Evolutionary conservation across 2,797 vertebrate species (phyloP).

Genomic region (Acipenser transmontanus): DNA sequence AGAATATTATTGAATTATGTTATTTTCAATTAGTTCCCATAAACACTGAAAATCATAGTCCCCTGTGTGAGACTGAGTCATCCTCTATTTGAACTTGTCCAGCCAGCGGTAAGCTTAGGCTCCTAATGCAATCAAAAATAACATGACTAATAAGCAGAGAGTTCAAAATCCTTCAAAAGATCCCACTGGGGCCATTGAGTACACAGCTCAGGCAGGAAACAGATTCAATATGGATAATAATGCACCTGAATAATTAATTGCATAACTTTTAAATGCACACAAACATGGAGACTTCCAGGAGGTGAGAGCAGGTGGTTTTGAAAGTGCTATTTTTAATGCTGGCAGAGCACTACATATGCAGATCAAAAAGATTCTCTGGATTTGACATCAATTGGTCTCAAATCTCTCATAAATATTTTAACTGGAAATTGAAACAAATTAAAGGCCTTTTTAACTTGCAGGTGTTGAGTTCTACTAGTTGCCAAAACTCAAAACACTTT

Average conservation of each 20-base stretch:
- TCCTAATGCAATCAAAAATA: constrained; percentile 39
- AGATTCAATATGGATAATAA: constrained; percentile 66
- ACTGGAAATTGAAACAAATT: too few species aligned
- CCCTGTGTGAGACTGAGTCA: not conserved
- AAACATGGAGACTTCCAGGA: constrained; percentile 37
- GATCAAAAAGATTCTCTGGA: not conserved
- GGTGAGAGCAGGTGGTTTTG: constrained; percentile 34
- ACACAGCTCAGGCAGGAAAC: constrained; percentile 68
- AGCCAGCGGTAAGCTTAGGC: constrained; percentile 24
- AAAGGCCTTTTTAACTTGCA: too few species aligned
- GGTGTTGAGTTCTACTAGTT: too few species aligned
- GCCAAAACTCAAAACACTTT: too few species aligned
- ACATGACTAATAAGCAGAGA: constrained; percentile 38
- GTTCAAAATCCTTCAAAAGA: constrained; percentile 34
- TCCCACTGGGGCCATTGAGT: constrained; percentile 59
- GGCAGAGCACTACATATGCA: constrained; percentile 9
- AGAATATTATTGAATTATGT: too few species aligned
- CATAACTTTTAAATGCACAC: constrained; percentile 58
- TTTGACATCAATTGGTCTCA: not conserved
- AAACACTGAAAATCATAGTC: not conserved
- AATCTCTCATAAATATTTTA: not conserved
- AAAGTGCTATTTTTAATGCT: constrained; percentile 32
- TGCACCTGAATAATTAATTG: constrained; percentile 68
- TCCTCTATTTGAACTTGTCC: not conserved
- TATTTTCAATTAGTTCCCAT: too few species aligned